phyloP scores from a whole-genome alignment of 2,797 vertebrate species.

The Brachyalestes nurse region DNA sequence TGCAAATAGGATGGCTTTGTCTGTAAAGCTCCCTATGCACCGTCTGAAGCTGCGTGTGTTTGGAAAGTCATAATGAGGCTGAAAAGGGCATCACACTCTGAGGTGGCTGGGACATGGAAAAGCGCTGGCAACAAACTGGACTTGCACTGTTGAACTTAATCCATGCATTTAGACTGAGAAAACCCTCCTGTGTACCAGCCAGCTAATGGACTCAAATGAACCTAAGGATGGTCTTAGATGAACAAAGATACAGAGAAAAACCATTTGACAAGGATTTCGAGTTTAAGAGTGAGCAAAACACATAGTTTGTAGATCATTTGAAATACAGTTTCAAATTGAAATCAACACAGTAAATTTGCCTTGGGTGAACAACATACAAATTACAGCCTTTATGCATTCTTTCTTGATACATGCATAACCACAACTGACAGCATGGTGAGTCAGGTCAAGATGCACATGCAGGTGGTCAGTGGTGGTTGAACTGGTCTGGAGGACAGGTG shows the following conservation, averaged over 20 bases:
- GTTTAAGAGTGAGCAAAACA: too few relatives aligned
- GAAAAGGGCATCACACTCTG: slow-evolving; percentile 38
- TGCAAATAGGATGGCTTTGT: slow-evolving; percentile 56
- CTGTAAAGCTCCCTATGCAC: slow-evolving; percentile 42
- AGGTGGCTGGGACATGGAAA: slow-evolving; percentile 23
- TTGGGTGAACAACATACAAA: too few relatives aligned
- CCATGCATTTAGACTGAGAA: slow-evolving; percentile 16
- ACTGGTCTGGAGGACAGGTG: too few relatives aligned
- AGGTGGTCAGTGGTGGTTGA: too few relatives aligned
- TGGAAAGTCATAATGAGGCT: slow-evolving; percentile 40
- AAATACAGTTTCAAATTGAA: too few relatives aligned
- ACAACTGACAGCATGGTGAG: too few relatives aligned
- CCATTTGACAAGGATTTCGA: too few relatives aligned
- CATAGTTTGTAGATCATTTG: too few relatives aligned
- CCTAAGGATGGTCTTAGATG: background rate
- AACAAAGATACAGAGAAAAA: background rate
- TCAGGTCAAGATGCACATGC: too few relatives aligned
- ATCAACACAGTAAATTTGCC: too few relatives aligned
- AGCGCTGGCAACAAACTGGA: slow-evolving; percentile 24
- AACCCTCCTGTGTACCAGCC: background rate
- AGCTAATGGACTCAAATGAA: background rate
- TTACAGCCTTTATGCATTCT: too few relatives aligned
- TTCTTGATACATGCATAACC: too few relatives aligned
- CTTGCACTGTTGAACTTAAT: slow-evolving; percentile 18
- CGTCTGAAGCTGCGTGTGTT: slow-evolving; percentile 40